Evolutionary conservation across 2,888 invertebrate species (phyloP), one percentile per base, ranked within the genome.

Genomic region (Heteropelma amictum): DNA sequence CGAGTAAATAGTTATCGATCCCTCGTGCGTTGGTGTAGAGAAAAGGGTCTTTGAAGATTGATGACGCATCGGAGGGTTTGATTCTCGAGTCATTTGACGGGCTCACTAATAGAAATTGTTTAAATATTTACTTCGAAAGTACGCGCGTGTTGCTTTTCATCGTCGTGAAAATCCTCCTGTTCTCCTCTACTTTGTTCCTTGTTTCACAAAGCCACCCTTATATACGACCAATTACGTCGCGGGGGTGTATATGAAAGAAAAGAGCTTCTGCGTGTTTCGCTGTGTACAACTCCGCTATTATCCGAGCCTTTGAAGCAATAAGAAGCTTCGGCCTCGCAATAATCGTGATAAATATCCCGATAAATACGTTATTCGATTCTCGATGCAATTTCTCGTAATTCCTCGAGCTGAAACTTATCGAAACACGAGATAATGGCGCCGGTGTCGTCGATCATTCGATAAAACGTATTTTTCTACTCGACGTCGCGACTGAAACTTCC

Each of bases 101-200:
- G n/a, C 51, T 38, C 38, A 19, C 14, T 45, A 30, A 35, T 63
- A 28, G 17, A 61, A 10, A n/a, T 14, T 28, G 14, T 51, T 40
- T 19, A 64, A 64, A 64, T 64, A 64, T 64, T 64, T 51, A 64
- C 51, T 17, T 26, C n/a, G 7, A 38, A 51, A 49, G 26, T 49
- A 28, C 17, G 47, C 14, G 3, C 26, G 23, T 47, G 12, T 61
- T 47, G 19, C 47, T 47, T 21, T 26, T n/a, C 19, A 28, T 26
- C 26, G 26, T 58, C 58, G 45, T 28, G 63, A 14, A 23, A 30
- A 8, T 10, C 21, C 40, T 40, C 26, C n/a, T 56, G n/a, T 40
- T 23, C 7, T 35, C 35, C n/a, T 35, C n/a, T 21, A 21, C 10
- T 5, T 35, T 7, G 19, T 53, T 35, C 35, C 19, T 35, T 35